Percentiles rank a stretch among this genome's conserved stretches.
Evolutionary conservation across 2,888 invertebrate genomes (phyloP).

Genomic region (Sinentomon sp.): DNA sequence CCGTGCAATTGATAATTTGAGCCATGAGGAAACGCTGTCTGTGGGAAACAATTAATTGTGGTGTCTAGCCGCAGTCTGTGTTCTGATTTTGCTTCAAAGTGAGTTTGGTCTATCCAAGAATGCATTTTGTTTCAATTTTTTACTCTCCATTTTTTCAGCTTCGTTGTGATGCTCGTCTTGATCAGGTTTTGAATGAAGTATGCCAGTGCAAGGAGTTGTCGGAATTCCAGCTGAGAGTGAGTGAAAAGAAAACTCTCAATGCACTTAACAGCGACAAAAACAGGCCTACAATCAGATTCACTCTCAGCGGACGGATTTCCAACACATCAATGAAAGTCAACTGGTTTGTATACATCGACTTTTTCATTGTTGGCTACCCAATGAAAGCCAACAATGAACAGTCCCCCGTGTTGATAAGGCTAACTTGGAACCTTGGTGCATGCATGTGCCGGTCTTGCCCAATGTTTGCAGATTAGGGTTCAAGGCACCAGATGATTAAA

Average conservation of each 20-base stretch:
- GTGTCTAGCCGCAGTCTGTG: too few relatives aligned
- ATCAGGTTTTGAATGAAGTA: slow-evolving; percentile 27
- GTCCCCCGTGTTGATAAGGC: not conserved
- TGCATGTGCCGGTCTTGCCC: slow-evolving; percentile 20
- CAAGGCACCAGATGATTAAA: too few relatives aligned
- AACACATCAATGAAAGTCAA: slow-evolving; percentile 45
- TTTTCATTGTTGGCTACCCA: too few relatives aligned
- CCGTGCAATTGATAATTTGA: too few relatives aligned
- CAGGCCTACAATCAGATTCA: slow-evolving; percentile 32
- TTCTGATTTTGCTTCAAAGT: too few relatives aligned
- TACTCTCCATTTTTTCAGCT: slow-evolving; percentile 23
- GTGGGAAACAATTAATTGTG: too few relatives aligned
- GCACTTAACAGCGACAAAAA: slow-evolving; percentile 33
- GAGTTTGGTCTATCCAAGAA: too few relatives aligned
- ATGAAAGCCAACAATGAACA: not conserved
- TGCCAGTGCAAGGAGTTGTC: slow-evolving; percentile 36
- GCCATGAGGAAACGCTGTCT: too few relatives aligned
- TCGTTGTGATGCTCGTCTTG: slow-evolving; percentile 28
- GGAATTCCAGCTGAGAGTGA: slow-evolving; percentile 35
- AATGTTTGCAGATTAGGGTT: slow-evolving; percentile 22
- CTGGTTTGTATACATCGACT: too few relatives aligned
- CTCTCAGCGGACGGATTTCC: slow-evolving; percentile 38
- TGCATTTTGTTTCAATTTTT: too few relatives aligned
- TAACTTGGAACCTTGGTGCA: too few relatives aligned
- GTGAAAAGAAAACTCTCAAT: slow-evolving; percentile 39